Percentiles rank a stretch among this genome's conserved stretches.
These are phyloP conservation scores for Noctuana brunneofusca DNA, from an alignment of 2,888 invertebrate genomes.

Conservation along the genomic window DNA sequence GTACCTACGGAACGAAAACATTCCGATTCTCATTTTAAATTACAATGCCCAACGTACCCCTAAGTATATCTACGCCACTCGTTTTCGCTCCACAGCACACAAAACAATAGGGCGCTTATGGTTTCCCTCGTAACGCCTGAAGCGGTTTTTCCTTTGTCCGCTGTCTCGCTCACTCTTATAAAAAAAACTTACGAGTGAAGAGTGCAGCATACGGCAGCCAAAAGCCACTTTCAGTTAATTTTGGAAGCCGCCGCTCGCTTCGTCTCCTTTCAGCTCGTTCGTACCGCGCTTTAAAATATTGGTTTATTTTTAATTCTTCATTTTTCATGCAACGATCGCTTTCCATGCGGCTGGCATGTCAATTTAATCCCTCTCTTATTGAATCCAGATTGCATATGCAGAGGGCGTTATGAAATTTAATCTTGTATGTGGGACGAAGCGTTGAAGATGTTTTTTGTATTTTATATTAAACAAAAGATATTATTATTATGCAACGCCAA, in stretches of 20 bases:
- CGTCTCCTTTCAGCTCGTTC: conserved; percentile 58
- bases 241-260: conserved; percentile 65
- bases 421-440: conserved; percentile 2
- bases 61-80: conserved; percentile 50
- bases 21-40: conserved; percentile 64
- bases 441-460: conserved; percentile 1
- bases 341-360: conserved; percentile 10
- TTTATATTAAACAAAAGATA: background rate
- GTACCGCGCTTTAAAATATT: conserved; percentile 54
- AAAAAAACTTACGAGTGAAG: conserved; percentile 47
- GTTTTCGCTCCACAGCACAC: conserved; percentile 70
- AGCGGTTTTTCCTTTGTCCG: conserved; percentile 65
- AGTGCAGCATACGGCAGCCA: conserved; percentile 51
- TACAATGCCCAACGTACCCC: conserved; percentile 55
- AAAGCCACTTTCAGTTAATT: conserved; percentile 80
- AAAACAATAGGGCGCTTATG: conserved; percentile 80
- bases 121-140: conserved; percentile 74
- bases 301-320: conserved; percentile 52
- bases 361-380: conserved; percentile 14
- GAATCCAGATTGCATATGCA: conserved; percentile 4
- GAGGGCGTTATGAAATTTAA: conserved; percentile 11
- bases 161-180: conserved; percentile 52
- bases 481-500: background rate
- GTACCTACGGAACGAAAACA: conserved; percentile 42
- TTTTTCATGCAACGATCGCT: conserved; percentile 14